Conservation (phyloP, 2,797 vertebrate species). For the Cyclopterus lumpus region DNA sequence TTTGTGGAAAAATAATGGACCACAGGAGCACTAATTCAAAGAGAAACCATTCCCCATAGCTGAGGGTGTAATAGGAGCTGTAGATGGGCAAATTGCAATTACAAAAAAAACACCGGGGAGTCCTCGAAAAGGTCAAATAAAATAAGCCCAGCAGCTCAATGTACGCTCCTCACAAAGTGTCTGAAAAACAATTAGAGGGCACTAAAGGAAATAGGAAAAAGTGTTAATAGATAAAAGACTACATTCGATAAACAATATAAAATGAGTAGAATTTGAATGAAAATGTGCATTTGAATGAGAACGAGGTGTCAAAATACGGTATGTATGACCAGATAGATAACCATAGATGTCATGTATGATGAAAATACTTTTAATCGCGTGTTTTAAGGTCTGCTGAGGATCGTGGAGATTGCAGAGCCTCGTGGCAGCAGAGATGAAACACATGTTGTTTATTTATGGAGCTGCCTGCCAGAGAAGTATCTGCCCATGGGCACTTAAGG, state of each 20-base stretch:
- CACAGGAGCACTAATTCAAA: constrained; percentile 7
- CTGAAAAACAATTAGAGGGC: neutral
- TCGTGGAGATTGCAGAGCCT: neutral
- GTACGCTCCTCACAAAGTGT: constrained; percentile 9
- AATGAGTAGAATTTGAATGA: neutral
- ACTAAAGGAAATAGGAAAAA: neutral
- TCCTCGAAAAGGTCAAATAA: constrained; percentile 19
- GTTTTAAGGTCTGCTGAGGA: constrained; percentile 8
- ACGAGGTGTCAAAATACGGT: neutral
- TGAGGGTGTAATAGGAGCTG: constrained; percentile 5
- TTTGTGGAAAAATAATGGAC: neutral
- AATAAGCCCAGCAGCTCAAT: constrained; percentile 15
- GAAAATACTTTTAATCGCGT: neutral
- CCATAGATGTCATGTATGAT: neutral
- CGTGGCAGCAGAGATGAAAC: constrained; percentile 36
- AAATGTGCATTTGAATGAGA: constrained; percentile 2
- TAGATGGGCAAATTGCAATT: constrained; percentile 8
- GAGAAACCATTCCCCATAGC: neutral
- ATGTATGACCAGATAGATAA: constrained; percentile 9
- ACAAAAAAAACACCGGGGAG: constrained; percentile 5
- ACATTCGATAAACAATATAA: neutral
- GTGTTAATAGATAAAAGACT: neutral
- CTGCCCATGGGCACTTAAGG: constrained; percentile 31
- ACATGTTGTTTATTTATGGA: constrained; percentile 39
- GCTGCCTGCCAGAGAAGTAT: constrained; percentile 27